Conservation (phyloP, 1,140 invertebrate species). For the Macrostomum lignano region DNA sequence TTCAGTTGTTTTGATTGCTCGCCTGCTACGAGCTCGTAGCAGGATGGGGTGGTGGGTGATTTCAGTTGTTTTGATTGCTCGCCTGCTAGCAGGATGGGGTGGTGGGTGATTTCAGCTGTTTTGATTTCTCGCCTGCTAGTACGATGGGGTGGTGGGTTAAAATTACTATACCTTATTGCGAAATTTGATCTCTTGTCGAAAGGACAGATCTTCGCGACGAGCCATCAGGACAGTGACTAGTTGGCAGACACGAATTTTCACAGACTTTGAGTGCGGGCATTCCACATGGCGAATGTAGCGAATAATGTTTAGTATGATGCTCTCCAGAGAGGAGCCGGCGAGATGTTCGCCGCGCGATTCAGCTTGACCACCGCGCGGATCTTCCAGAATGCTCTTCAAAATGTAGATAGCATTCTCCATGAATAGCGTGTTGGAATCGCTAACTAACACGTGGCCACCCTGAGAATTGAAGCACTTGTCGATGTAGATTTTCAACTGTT, state of each 20-base stretch:
- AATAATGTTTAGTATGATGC: slow-evolving; percentile 76
- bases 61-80: too few relatives aligned
- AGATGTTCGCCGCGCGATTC: slow-evolving; percentile 24
- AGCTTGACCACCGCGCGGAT: slow-evolving; percentile 26
- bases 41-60: too few relatives aligned
- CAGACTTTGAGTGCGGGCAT: slow-evolving; percentile 64
- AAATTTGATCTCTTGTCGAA: too few relatives aligned
- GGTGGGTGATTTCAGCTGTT: too few relatives aligned
- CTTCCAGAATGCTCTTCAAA: slow-evolving; percentile 82
- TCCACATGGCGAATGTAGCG: slow-evolving; percentile 74
- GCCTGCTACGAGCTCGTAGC: too few relatives aligned
- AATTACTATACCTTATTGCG: too few relatives aligned
- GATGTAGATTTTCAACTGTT: slow-evolving; percentile 76
- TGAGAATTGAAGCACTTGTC: slow-evolving; percentile 75
- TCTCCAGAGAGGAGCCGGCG: slow-evolving; percentile 73
- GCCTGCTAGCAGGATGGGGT: too few relatives aligned
- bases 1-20: too few relatives aligned
- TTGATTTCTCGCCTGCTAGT: too few relatives aligned
- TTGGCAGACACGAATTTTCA: slow-evolving; percentile 82
- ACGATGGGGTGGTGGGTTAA: too few relatives aligned
- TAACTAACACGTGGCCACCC: slow-evolving; percentile 40
- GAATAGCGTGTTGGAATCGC: slow-evolving; percentile 73
- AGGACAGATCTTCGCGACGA: slow-evolving; percentile 64
- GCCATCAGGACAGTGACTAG: slow-evolving; percentile 80
- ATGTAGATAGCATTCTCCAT: slow-evolving; percentile 93